Evolutionary conservation across 2,797 vertebrate genomes (phyloP), one percentile per base, ranked within the genome.

Genomic region (Acridotheres tristis): DNA sequence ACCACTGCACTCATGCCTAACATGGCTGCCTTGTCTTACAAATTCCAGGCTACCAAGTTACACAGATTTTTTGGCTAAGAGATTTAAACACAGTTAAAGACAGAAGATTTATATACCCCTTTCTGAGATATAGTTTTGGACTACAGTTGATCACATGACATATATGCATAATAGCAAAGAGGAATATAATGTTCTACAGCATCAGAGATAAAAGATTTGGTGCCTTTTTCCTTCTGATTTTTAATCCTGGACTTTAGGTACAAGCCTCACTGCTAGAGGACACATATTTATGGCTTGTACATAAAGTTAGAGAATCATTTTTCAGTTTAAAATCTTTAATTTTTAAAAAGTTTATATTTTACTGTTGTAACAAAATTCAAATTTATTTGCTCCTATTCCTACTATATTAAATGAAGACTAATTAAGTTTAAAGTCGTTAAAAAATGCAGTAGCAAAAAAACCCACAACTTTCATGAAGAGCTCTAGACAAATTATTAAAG

Each of bases 11-110:
- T 51, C 61, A 83, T 55, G 72, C 63, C 57, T 22, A 85, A 75
- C 14, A 68, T 29, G 93, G 67, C 30, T 91, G 65, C 43, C 75
- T 76, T 36, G 9, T 48, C 78, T 72, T 85, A 66, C 30, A 82
- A 91, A 90, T 79, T 93, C 25, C 91, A 51, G 55, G 80, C 68
- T 92, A 77, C 69, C 13, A 11, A 81, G 48, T 90, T 82, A 96
- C 16, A 62, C 1, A n/a, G 34, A 25, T 6, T 48, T 40, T 15
- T 38, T 66, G 36, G 16, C 23, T 30, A 47, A 25, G 23, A 53
- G 17, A 74, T 17, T 4, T 16, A 85, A 84, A 62, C n/a, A 88
- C 16, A 65, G 17, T 38, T 67, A 61, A 5, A 20, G 43, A 30
- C 27, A 26, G 3, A 63, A 55, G 16, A 66, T 76, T 62, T 55